Evolutionary conservation across 2,888 invertebrate species (phyloP).

Genomic region (Heliconius aoede): DNA sequence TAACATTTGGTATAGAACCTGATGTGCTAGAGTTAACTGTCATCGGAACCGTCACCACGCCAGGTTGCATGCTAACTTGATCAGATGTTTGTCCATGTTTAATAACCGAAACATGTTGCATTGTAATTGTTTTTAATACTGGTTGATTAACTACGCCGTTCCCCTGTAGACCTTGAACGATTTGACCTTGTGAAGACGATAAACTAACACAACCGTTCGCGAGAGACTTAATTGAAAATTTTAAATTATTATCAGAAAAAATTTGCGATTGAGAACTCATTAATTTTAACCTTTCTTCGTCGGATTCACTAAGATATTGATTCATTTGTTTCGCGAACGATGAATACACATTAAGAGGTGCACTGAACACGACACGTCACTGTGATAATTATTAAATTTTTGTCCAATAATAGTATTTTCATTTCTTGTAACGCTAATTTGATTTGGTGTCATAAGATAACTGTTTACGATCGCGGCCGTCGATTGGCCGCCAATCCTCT

Average conservation of each 20-base stretch:
- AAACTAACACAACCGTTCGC: slow-evolving; percentile 89
- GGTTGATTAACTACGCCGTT: slow-evolving; percentile 64
- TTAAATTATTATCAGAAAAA: slow-evolving; percentile 63
- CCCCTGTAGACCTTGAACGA: slow-evolving; percentile 80
- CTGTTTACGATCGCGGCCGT: slow-evolving; percentile 60
- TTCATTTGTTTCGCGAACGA: slow-evolving; percentile 56
- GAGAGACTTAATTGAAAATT: slow-evolving; percentile 80
- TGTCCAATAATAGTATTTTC: slow-evolving; percentile 84
- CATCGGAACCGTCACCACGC: slow-evolving; percentile 86
- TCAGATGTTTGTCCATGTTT: slow-evolving; percentile 71
- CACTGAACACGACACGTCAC: slow-evolving; percentile 59
- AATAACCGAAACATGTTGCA: slow-evolving; percentile 78
- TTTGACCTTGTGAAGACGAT: slow-evolving; percentile 76
- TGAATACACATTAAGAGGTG: slow-evolving; percentile 56
- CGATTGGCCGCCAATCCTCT: slow-evolving; percentile 79
- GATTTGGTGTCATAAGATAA: slow-evolving; percentile 66
- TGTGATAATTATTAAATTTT: slow-evolving; percentile 66
- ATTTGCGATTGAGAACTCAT: slow-evolving; percentile 81
- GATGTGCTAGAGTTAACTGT: slow-evolving; percentile 84
- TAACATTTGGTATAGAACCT: slow-evolving; percentile 85
- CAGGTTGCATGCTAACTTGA: slow-evolving; percentile 77
- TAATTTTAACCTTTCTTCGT: slow-evolving; percentile 82
- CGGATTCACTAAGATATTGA: slow-evolving; percentile 62
- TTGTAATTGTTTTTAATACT: slow-evolving; percentile 63
- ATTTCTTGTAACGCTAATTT: slow-evolving; percentile 86